Conservation (phyloP, 2,797 vertebrate genomes). For the Tiaroga cobitis region DNA sequence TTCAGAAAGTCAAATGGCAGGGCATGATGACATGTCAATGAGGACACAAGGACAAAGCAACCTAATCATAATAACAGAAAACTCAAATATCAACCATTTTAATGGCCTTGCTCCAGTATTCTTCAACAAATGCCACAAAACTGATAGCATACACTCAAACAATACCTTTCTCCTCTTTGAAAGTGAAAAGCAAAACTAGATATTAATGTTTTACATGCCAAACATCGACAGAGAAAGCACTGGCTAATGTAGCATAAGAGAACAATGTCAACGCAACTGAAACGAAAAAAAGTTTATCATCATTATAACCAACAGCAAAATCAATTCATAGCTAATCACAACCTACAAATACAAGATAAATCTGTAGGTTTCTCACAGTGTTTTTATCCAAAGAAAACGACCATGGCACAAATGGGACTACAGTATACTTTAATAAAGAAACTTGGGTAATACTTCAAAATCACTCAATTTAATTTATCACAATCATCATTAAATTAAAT, state of each 20-base stretch:
- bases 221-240: neutral
- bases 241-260: neutral
- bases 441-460: neutral
- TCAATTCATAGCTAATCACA: neutral
- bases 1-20: neutral
- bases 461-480: neutral
- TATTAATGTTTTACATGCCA: neutral
- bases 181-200: neutral
- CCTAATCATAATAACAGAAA: neutral
- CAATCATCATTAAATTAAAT: neutral
- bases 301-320: neutral
- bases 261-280: neutral
- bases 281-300: neutral
- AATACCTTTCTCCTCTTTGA: neutral
- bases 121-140: conserved; percentile 1
- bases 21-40: neutral
- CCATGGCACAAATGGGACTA: neutral
- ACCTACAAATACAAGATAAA: neutral
- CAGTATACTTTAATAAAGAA: neutral
- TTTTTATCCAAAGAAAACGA: neutral
- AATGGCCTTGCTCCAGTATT: conserved; percentile 29
- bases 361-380: neutral
- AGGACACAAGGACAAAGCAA: neutral
- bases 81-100: neutral
- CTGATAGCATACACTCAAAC: neutral